phyloP scores from a whole-genome alignment of 2,797 vertebrate species.

The Argyrosomus regius region DNA sequence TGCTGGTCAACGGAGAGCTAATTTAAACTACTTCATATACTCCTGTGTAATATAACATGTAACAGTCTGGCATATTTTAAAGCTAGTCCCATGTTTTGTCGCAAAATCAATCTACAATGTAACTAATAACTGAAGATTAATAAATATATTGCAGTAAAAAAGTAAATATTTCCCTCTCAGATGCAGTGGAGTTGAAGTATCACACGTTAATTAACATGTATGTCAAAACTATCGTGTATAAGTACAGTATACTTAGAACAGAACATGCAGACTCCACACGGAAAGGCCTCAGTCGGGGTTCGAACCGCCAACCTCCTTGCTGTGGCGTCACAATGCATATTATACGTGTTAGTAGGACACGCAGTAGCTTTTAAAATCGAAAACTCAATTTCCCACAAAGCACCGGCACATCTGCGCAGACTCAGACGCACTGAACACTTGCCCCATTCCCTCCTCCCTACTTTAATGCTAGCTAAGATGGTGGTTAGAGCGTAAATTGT shows the following conservation, averaged over 20 bases:
- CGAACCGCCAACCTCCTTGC: too few species aligned
- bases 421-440: slow-evolving; percentile 80
- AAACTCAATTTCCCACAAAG: slow-evolving; percentile 79
- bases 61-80: not conserved
- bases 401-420: slow-evolving; percentile 76
- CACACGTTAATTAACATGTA: not conserved
- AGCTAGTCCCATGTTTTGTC: not conserved
- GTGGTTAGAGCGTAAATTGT: slow-evolving; percentile 89
- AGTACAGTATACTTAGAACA: not conserved
- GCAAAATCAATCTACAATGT: not conserved
- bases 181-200: not conserved
- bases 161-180: not conserved
- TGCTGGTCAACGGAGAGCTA: not conserved
- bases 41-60: not conserved
- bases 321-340: too few species aligned
- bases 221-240: not conserved
- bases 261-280: too few species aligned
- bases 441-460: slow-evolving; percentile 87
- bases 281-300: too few species aligned
- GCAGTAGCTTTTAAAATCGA: not conserved
- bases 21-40: not conserved
- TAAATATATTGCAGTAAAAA: not conserved
- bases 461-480: slow-evolving; percentile 90
- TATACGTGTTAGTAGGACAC: not conserved
- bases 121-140: not conserved